Percentiles rank a stretch among this genome's conserved stretches.
phyloP scores from a whole-genome alignment of 92 coral and sea anemone species.

The Paragorgia papillata region DNA sequence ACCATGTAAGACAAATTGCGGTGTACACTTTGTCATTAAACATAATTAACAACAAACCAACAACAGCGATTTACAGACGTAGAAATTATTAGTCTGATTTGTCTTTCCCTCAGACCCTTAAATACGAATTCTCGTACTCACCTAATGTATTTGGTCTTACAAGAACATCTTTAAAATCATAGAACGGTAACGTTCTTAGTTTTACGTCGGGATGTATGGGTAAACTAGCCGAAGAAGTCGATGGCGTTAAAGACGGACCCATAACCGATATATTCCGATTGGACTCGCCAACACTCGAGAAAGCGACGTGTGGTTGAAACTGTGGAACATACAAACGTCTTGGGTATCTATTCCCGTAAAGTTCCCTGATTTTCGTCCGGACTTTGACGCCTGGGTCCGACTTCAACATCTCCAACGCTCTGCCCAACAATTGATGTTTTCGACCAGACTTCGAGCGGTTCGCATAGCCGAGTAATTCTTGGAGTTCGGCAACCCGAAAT shows the following conservation, averaged over 20 bases:
- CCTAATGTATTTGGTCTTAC: constrained; percentile 96
- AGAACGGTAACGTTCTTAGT: constrained; percentile 78
- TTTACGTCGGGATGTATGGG: constrained; percentile 97
- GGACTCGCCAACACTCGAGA: constrained; percentile 19
- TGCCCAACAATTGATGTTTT: constrained; percentile 95
- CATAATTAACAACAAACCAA: no score
- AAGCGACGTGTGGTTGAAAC: constrained; percentile 17
- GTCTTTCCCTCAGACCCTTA: background rate
- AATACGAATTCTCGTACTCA: constrained; percentile 37
- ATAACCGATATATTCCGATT: constrained; percentile 52
- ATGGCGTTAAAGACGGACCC: constrained; percentile 12
- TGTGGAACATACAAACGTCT: constrained; percentile 71
- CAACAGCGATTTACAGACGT: no score
- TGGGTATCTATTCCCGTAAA: constrained; percentile 87
- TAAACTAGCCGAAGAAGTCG: constrained; percentile 24
- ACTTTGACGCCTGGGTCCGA: constrained; percentile 85
- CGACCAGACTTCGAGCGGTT: constrained; percentile 97
- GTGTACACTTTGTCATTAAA: no score
- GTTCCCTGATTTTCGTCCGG: constrained; percentile 80
- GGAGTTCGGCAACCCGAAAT: constrained; percentile 97
- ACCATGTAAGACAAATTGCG: no score
- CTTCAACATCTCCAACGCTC: constrained; percentile 91
- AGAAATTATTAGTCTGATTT: background rate
- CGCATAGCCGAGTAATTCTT: constrained; percentile 87
- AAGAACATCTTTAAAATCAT: constrained; percentile 86